Conservation (phyloP, 2,113 vertebrate genomes). For the Elephantulus edwardii region DNA sequence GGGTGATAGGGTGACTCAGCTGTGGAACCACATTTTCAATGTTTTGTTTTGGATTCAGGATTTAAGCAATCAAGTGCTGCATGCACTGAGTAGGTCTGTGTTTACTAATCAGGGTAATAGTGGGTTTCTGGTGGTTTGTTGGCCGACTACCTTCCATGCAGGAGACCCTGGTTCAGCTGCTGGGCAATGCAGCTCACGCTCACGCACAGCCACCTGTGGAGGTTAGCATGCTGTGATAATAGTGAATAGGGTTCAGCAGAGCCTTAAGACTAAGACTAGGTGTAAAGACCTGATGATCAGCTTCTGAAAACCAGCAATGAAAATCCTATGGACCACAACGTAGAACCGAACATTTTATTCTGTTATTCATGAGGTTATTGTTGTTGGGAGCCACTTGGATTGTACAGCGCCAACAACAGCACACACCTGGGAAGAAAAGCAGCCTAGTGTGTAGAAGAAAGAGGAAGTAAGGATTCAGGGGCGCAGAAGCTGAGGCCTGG, state of each 20-base stretch:
- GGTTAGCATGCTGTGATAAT: neutral
- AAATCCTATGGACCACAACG: neutral
- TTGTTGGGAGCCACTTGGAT: neutral
- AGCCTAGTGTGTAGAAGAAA: neutral
- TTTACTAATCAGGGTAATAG: neutral
- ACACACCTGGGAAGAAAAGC: neutral
- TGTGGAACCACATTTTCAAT: neutral
- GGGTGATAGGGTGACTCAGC: neutral
- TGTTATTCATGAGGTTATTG: neutral
- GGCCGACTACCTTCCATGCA: neutral
- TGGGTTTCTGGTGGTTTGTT: neutral
- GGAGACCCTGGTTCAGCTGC: neutral
- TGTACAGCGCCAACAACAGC: neutral
- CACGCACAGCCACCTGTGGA: neutral
- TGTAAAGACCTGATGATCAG: neutral
- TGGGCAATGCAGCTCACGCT: neutral
- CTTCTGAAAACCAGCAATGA: neutral
- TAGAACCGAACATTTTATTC: neutral
- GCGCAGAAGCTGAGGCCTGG: neutral
- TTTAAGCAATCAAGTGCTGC: neutral
- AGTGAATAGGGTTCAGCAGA: neutral
- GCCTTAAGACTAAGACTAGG: neutral
- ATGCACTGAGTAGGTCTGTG: neutral
- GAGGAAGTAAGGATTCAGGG: neutral
- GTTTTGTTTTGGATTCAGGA: neutral